Conservation (phyloP, 2,113 vertebrate species). For the Ancistrus triradiatus region DNA sequence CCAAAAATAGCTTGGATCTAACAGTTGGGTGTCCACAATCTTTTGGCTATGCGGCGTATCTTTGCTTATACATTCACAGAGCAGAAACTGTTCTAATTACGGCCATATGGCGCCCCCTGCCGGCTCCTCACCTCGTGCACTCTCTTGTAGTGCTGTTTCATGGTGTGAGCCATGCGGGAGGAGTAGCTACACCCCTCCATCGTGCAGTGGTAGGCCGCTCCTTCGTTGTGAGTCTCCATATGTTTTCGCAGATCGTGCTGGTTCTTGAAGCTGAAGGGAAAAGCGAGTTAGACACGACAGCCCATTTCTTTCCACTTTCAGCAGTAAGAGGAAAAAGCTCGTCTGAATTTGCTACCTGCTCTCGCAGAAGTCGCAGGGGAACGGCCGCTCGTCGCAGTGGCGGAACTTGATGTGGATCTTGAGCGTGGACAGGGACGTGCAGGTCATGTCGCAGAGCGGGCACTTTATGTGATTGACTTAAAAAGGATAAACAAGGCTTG, state of each 20-base stretch:
- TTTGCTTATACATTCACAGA: too few relatives aligned
- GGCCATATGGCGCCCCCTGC: not conserved
- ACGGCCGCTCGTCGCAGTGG: constrained; percentile 67
- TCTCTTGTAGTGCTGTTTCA: constrained; percentile 66
- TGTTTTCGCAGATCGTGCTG: constrained; percentile 69
- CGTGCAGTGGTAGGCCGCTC: constrained; percentile 70
- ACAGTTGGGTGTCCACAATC: too few relatives aligned
- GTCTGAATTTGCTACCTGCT: constrained; percentile 52
- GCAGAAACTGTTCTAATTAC: too few relatives aligned
- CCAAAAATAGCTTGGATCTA: too few relatives aligned
- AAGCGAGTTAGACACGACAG: not conserved
- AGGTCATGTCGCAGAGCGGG: constrained; percentile 63
- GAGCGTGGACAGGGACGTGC: constrained; percentile 65
- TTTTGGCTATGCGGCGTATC: too few relatives aligned
- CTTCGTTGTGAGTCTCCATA: constrained; percentile 70
- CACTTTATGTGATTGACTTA: constrained; percentile 64
- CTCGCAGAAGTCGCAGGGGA: constrained; percentile 68
- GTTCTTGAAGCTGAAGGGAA: constrained; percentile 67
- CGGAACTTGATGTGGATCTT: constrained; percentile 70
- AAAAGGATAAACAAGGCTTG: too few relatives aligned
- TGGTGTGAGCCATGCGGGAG: constrained; percentile 56
- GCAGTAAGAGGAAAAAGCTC: too few relatives aligned
- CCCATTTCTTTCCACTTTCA: not conserved
- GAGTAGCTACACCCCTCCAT: constrained; percentile 70
- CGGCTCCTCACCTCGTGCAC: constrained; percentile 58